Evolutionary conservation across 2,113 vertebrate species (phyloP), one percentile per base, ranked within the genome.

Genomic region (Gobius niger): DNA sequence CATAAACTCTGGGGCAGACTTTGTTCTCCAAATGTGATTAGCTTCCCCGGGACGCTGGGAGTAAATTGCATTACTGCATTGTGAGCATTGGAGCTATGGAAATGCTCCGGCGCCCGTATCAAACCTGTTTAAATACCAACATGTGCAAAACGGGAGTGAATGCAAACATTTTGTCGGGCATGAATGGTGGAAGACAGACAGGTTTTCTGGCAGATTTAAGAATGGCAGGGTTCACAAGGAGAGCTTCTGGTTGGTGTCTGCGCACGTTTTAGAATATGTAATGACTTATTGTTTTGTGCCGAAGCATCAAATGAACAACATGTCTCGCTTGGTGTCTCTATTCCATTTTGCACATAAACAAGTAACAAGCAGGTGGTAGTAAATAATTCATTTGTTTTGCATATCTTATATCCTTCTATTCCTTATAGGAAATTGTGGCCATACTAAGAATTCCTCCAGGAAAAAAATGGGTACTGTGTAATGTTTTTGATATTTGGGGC

Each of bases 11-110:
- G 56, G 78, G 73, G 80, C 88, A 73, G 80, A 88, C 87, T 92
- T 93, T 93, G 91, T 92, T 91, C 88, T 81, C 90, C 69, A 87
- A 93, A 93, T 92, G 92, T 91, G 92, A 93, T 94, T 93, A 93
- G 85, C 82, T 81, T 82, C 85, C 79, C 80, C 62, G 82, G 85
- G 82, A 82, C 87, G 84, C 83, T 52, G 71, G 69, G 83, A 85
- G 84, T 93, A 92, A 54, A 94, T 93, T 93, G 88, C 90, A 93
- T 94, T 94, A 93, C 80, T 68, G 85, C 86, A 90, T 90, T 89
- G 88, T 90, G 87, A 75, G 74, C 80, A 72, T 84, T 78, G 76
- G 62, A 74, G 73, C 82, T 88, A 89, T 87, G 88, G 90, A 84
- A 85, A 88, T 84, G 88, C 68, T n/a, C 16, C 50, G 65, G 76